Evolutionary conservation across 2,888 invertebrate species (phyloP).

Genomic region (Mesochorus sp.): DNA sequence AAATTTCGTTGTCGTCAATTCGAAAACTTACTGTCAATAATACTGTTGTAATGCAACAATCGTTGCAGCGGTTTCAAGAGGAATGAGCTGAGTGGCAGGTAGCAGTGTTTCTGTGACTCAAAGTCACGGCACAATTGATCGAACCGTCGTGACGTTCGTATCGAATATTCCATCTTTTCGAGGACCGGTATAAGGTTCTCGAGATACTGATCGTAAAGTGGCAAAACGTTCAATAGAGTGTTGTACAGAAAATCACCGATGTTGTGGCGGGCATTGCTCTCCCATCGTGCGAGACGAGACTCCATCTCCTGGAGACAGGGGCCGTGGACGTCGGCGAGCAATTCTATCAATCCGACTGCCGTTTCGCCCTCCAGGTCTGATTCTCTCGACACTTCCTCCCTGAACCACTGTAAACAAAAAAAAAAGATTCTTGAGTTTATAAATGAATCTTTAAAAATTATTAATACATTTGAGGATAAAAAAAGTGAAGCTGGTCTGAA

Average conservation of each 20-base stretch:
- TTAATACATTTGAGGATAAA: constrained; percentile 26
- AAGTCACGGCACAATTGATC: constrained; percentile 89
- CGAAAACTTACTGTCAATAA: constrained; percentile 87
- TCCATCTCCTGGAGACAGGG: constrained; percentile 91
- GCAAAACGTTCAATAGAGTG: constrained; percentile 85
- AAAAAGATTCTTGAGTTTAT: neutral
- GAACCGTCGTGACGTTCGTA: constrained; percentile 87
- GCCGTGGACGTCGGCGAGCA: constrained; percentile 92
- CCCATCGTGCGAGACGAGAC: constrained; percentile 89
- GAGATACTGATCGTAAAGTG: constrained; percentile 88
- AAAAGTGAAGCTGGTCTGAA: constrained; percentile 3
- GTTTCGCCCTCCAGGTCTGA: constrained; percentile 86
- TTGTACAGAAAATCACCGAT: constrained; percentile 90
- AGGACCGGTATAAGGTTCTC: constrained; percentile 90
- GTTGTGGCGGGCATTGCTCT: constrained; percentile 85
- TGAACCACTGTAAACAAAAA: constrained; percentile 86
- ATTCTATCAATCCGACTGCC: constrained; percentile 85
- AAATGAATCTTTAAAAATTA: constrained; percentile 1
- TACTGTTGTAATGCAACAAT: constrained; percentile 91
- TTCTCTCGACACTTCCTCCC: constrained; percentile 87
- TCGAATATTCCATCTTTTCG: constrained; percentile 90
- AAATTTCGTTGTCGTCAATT: neutral
- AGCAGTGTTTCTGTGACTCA: constrained; percentile 92
- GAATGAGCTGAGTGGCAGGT: constrained; percentile 92
- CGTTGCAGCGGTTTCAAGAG: constrained; percentile 93